Evolutionary conservation across 92 coral and sea anemone species (phyloP).

Genomic region (Siderastrea radians): DNA sequence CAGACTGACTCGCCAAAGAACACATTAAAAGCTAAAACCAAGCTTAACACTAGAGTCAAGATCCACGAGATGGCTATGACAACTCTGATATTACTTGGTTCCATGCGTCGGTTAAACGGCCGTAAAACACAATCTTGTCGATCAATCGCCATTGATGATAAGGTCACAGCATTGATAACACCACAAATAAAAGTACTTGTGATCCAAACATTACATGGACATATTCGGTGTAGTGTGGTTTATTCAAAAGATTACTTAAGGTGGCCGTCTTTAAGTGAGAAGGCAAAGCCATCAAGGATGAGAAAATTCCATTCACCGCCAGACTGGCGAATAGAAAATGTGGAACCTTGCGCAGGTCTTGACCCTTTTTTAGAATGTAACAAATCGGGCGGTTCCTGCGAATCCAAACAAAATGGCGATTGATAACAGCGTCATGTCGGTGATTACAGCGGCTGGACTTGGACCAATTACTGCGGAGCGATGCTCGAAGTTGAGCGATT

Average conservation of each 20-base stretch:
- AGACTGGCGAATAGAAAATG: conserved; percentile 8
- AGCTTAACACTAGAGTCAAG: not conserved
- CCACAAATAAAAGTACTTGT: not conserved
- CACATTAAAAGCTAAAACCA: not conserved
- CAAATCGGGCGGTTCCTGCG: not conserved
- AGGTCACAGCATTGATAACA: conserved; percentile 9
- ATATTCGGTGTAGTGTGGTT: not conserved
- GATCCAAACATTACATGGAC: too few relatives aligned
- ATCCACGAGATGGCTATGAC: not conserved
- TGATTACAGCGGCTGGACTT: not conserved
- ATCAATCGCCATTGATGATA: conserved; percentile 8
- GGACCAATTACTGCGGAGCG: not conserved
- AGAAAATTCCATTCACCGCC: not conserved
- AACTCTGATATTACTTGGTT: not conserved
- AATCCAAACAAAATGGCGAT: not conserved
- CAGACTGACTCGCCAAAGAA: not conserved
- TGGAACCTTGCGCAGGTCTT: not conserved
- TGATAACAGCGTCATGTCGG: not conserved
- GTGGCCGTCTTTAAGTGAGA: too few relatives aligned
- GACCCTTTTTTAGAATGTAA: not conserved
- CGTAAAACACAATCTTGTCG: conserved; percentile 12
- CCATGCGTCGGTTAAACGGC: conserved; percentile 1
- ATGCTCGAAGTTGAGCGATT: not conserved
- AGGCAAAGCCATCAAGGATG: not conserved
- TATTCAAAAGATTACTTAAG: not conserved